Evolutionary conservation across 2,113 vertebrate species (phyloP).

Genomic region (Alethe diademata): DNA sequence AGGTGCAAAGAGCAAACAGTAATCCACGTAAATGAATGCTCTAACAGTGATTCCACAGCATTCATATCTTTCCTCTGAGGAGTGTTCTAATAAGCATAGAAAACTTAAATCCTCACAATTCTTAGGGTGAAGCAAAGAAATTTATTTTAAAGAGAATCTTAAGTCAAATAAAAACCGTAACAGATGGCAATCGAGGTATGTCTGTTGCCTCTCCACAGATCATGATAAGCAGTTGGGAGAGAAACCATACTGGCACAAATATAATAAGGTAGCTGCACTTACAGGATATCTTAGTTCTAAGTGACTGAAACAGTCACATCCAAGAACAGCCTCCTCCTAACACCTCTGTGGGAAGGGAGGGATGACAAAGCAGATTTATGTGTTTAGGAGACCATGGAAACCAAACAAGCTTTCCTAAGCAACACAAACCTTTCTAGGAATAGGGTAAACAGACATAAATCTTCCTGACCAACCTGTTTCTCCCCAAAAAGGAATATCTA

Average conservation of each 20-base stretch:
- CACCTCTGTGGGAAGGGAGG: not conserved
- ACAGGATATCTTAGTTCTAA: not conserved
- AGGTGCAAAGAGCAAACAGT: not conserved
- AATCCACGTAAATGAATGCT: not conserved
- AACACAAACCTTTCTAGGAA: not conserved
- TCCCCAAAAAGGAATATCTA: not conserved
- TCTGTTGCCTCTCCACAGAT: not conserved
- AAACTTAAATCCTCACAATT: not conserved
- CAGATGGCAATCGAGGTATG: not conserved
- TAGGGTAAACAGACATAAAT: not conserved
- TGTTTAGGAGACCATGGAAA: not conserved
- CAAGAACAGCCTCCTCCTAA: not conserved
- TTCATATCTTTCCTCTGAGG: not conserved
- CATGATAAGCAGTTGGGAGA: not conserved
- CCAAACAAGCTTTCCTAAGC: not conserved
- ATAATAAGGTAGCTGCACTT: not conserved
- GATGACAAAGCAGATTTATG: not conserved
- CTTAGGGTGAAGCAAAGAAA: not conserved
- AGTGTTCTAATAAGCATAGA: not conserved
- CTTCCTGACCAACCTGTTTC: not conserved
- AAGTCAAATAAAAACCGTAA: not conserved
- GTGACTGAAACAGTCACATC: not conserved
- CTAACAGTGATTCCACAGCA: not conserved
- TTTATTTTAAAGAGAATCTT: not conserved
- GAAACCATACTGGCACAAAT: not conserved